Evolutionary conservation across 23 tunicate species (phyloP), one percentile per base, ranked within the genome.

Genomic region (Trididemnum clinides): DNA sequence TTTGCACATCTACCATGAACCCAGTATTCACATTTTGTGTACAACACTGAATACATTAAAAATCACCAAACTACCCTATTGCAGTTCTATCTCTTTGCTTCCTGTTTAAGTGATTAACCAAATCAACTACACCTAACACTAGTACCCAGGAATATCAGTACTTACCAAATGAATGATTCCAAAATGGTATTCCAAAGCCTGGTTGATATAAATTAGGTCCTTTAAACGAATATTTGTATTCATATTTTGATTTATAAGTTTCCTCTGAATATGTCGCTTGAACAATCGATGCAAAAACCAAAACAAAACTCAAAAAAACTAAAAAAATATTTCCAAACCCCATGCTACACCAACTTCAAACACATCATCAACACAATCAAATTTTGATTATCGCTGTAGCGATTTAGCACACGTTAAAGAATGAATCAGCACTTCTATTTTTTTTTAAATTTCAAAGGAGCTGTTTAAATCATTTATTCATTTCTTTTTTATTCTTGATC

Each of bases 141-240:
- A n/a, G n/a, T n/a, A n/a, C n/a, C n/a, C n/a, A n/a, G n/a, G n/a
- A n/a, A n/a, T n/a, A n/a, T n/a, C n/a, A n/a, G n/a, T n/a, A 77
- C 86, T 74, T 4, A 92, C 97, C 97, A 64, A 89, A 97, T 29
- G 75, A 64, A 59, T 64, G 74, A 36, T 82, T 87, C 99, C 99
- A 96, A 71, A 96, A 96, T 0, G 99, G 97, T 15, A 96, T 71
- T n/a, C 82, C 80, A 54, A 39, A 32, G 32, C 84, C 95, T 0
- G 86, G 54, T 74, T 91, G 96, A 39, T 83, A 28, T 3, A 96
- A 51, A 62, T 65, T 58, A 2, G 99, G 99, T 18, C 99, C 99
- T 88, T 96, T 96, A 75, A 96, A 96, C 51, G 89, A 81, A 77
- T 91, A 88, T 57, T 96, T 88, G 51, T 87, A 96, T 72, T 96